Conservation (phyloP, 2,797 vertebrate genomes). For the Myripristis jacobus region DNA sequence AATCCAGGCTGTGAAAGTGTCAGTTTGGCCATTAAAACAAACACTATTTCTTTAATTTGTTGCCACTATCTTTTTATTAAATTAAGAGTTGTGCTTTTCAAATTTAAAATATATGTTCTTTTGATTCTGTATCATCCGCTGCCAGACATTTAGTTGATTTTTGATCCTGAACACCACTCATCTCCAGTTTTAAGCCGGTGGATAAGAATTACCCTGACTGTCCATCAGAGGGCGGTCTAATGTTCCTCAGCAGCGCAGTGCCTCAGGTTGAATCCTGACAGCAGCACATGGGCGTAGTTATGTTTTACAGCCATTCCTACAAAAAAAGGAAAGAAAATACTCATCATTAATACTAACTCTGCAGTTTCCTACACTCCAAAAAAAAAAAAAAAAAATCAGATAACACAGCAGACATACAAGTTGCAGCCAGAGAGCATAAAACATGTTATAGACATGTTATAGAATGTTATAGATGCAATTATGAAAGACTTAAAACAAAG, state of each 20-base stretch:
- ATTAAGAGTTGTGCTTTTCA: neutral
- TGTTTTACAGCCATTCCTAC: constrained; percentile 5
- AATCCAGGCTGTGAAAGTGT: neutral
- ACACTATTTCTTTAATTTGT: neutral
- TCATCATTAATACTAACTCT: neutral
- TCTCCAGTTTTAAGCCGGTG: neutral
- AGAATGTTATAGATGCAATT: too few species aligned
- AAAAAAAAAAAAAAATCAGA: neutral
- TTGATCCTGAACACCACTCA: neutral
- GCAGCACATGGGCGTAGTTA: neutral
- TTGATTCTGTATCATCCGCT: neutral
- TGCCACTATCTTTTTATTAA: neutral
- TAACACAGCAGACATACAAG: neutral
- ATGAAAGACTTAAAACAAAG: neutral
- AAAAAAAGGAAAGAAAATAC: constrained; percentile 23
- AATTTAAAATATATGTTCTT: neutral
- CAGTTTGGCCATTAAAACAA: neutral
- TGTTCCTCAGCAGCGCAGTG: constrained; percentile 28
- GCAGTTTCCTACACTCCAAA: neutral
- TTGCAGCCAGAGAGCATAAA: neutral
- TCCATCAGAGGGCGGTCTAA: constrained; percentile 73
- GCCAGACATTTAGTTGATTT: neutral
- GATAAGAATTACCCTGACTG: constrained; percentile 4
- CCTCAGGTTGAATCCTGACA: constrained; percentile 7
- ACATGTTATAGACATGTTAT: neutral